These are phyloP conservation scores for Drosophila gunungcola DNA, from an alignment of 1,140 invertebrate species.

Conservation along the genomic window DNA sequence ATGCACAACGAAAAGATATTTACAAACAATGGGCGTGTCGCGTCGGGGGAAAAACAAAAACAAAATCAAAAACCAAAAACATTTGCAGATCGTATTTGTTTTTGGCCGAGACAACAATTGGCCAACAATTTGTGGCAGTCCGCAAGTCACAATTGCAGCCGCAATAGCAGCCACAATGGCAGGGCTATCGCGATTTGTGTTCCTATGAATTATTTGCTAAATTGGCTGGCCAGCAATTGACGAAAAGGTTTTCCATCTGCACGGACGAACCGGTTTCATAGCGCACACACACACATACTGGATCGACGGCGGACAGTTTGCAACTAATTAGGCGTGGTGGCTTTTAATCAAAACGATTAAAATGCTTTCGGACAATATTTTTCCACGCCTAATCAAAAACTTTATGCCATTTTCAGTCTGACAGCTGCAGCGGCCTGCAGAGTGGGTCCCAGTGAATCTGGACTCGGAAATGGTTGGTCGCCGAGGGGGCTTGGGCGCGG, in stretches of 20 bases:
- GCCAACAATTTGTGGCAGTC: slow-evolving; percentile 74
- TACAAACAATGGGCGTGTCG: slow-evolving; percentile 78
- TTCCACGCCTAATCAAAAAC: slow-evolving; percentile 82
- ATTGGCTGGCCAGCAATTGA: slow-evolving; percentile 73
- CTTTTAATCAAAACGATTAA: slow-evolving; percentile 84
- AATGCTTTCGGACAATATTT: slow-evolving; percentile 83
- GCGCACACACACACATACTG: not conserved
- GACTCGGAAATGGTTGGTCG: slow-evolving; percentile 28
- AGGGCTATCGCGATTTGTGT: slow-evolving; percentile 80
- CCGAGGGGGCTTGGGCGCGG: slow-evolving; percentile 29
- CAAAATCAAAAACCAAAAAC: slow-evolving; percentile 10
- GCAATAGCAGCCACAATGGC: slow-evolving; percentile 66
- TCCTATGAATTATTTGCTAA: slow-evolving; percentile 79
- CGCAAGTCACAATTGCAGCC: slow-evolving; percentile 55
- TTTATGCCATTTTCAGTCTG: slow-evolving; percentile 77
- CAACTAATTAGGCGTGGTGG: slow-evolving; percentile 82
- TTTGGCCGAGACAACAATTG: slow-evolving; percentile 66
- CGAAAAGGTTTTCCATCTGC: slow-evolving; percentile 66
- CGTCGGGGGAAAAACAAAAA: slow-evolving; percentile 12
- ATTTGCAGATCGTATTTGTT: slow-evolving; percentile 73
- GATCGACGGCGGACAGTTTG: slow-evolving; percentile 41
- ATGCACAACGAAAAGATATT: slow-evolving; percentile 74
- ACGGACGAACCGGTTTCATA: slow-evolving; percentile 50
- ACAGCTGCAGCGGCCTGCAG: slow-evolving; percentile 66
- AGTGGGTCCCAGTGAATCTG: slow-evolving; percentile 27